These are phyloP conservation scores for Botia kubotai DNA, from an alignment of 2,797 vertebrate species.

Conservation along the genomic window DNA sequence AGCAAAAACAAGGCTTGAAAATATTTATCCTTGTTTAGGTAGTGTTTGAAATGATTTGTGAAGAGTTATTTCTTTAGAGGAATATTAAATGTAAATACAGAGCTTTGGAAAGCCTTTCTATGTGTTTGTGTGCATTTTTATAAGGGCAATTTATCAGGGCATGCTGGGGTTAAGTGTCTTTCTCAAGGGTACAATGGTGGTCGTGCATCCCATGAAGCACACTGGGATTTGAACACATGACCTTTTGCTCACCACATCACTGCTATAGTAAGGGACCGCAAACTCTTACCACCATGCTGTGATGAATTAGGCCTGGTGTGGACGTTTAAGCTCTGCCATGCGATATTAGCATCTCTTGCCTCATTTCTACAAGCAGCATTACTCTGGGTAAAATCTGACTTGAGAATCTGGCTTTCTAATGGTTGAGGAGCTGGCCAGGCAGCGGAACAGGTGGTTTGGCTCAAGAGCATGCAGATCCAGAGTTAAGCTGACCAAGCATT, in stretches of 20 bases:
- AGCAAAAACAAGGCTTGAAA: neutral
- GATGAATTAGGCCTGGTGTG: neutral
- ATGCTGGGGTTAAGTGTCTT: neutral
- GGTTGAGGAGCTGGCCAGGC: neutral
- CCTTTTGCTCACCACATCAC: neutral
- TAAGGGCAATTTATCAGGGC: neutral
- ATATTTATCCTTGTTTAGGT: conserved; percentile 5
- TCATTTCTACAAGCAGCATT: neutral
- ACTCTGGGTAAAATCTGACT: neutral
- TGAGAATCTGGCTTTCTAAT: neutral
- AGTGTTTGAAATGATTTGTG: conserved; percentile 7
- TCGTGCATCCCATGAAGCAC: neutral
- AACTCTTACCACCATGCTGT: neutral
- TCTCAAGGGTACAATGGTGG: too few species aligned
- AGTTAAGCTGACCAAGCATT: neutral
- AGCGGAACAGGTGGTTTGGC: conserved; percentile 10
- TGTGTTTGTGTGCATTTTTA: neutral
- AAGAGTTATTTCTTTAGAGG: neutral
- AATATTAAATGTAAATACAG: neutral
- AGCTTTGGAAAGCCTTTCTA: neutral
- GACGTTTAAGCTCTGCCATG: conserved; percentile 8
- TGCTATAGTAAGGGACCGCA: too few species aligned
- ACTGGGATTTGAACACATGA: neutral
- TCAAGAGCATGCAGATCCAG: neutral
- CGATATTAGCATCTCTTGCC: neutral